Conservation (phyloP, 2,888 invertebrate species). For the Drosophila nr. fundita region DNA sequence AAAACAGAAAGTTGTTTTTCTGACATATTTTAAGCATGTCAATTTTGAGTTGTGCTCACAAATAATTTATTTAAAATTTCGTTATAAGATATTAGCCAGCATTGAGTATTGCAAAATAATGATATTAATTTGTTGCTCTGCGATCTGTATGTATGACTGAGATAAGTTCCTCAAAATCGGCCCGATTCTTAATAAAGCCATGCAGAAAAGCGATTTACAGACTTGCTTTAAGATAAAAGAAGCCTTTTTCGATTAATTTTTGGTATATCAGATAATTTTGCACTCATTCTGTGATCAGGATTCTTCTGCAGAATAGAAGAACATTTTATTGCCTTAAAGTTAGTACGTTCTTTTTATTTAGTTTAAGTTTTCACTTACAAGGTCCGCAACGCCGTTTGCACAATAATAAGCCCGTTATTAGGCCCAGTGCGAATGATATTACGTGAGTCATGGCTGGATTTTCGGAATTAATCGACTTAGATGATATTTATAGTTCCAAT, state of each 20-base stretch:
- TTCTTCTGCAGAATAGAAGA: background rate
- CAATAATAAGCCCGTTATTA: conserved; percentile 39
- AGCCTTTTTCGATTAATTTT: background rate
- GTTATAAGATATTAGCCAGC: background rate
- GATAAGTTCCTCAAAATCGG: background rate
- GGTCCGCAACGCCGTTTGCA: conserved; percentile 38
- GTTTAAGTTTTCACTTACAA: background rate
- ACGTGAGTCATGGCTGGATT: conserved; percentile 34
- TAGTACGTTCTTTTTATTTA: background rate
- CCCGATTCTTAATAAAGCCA: background rate
- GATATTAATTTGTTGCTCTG: background rate
- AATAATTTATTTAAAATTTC: background rate
- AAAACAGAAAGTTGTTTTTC: background rate
- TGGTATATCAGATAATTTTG: background rate
- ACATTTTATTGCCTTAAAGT: background rate
- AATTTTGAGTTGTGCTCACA: background rate
- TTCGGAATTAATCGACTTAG: background rate
- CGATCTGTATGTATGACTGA: background rate
- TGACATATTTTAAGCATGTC: background rate
- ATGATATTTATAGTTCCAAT: background rate
- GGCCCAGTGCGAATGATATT: conserved; percentile 39
- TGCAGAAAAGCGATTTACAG: background rate
- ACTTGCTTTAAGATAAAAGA: background rate
- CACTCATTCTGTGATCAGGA: background rate
- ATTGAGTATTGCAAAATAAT: background rate